Evolutionary conservation across 1,140 invertebrate species (phyloP).

Genomic region (Pseudoatta argentina): DNA sequence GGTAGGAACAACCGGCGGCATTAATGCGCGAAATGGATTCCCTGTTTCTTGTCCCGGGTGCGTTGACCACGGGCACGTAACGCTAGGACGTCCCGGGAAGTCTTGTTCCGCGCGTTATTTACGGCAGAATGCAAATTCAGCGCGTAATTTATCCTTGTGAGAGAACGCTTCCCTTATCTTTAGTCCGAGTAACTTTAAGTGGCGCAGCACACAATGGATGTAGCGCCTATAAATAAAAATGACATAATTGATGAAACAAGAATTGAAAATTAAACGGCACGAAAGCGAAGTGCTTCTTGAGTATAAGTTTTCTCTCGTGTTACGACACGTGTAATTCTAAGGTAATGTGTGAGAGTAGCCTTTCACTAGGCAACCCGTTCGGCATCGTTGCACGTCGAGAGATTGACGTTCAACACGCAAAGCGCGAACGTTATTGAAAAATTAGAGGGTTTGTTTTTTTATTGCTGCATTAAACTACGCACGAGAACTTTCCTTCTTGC

Average conservation of each 20-base stretch:
- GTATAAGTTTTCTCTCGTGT: neutral
- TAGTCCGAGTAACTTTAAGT: neutral
- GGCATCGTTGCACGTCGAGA: neutral
- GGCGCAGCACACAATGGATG: neutral
- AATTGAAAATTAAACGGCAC: neutral
- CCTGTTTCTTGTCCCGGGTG: constrained; percentile 14
- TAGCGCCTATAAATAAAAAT: neutral
- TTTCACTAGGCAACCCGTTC: constrained; percentile 40
- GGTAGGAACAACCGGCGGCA: constrained; percentile 24
- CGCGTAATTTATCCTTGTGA: constrained; percentile 30
- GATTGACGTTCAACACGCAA: neutral
- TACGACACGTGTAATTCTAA: neutral
- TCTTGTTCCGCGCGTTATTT: constrained; percentile 8
- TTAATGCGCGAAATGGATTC: constrained; percentile 50
- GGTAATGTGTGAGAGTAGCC: neutral
- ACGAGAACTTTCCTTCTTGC: too few relatives aligned
- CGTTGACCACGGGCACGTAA: constrained; percentile 39
- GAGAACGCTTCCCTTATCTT: neutral
- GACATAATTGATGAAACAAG: neutral
- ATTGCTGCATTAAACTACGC: too few relatives aligned
- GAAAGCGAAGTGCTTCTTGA: neutral
- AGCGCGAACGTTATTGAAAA: neutral
- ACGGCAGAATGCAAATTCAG: constrained; percentile 32
- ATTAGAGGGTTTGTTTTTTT: neutral
- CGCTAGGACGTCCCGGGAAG: neutral